Percentiles rank a stretch among this genome's conserved stretches.
phyloP scores from a whole-genome alignment of 2,797 vertebrate species.

The Rallus crepitans region DNA sequence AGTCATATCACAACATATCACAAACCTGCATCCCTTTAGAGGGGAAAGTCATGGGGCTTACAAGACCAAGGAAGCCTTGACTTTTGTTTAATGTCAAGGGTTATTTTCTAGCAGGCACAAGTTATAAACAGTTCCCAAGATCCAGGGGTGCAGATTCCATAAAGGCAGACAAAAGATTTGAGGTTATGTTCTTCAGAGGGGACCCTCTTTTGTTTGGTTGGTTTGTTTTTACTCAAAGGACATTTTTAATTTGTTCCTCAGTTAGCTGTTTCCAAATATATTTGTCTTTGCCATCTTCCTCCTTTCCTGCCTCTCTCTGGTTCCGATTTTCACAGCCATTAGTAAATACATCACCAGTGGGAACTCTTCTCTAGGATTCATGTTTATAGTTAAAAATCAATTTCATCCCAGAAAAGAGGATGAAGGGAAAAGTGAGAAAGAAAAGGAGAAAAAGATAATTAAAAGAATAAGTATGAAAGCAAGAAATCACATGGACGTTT shows the following conservation, averaged over 20 bases:
- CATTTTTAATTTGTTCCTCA: slow-evolving; percentile 65
- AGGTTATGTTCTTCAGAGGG: slow-evolving; percentile 60
- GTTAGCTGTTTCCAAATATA: slow-evolving; percentile 67
- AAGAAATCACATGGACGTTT: not conserved
- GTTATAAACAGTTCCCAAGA: slow-evolving; percentile 55
- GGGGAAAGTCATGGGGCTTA: not conserved
- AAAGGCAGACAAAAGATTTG: slow-evolving; percentile 68
- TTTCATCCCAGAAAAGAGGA: slow-evolving; percentile 1
- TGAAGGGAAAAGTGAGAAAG: not conserved
- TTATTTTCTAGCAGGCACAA: slow-evolving; percentile 47
- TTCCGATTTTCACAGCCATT: slow-evolving; percentile 64
- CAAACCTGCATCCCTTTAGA: not conserved
- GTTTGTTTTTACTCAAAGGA: slow-evolving; percentile 63
- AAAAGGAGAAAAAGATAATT: not conserved
- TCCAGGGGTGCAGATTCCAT: slow-evolving; percentile 56
- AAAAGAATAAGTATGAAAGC: not conserved
- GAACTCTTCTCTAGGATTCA: slow-evolving; percentile 43
- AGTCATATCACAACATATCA: not conserved
- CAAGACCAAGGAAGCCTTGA: not conserved
- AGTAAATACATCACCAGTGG: slow-evolving; percentile 39
- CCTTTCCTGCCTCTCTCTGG: slow-evolving; percentile 46
- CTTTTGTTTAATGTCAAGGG: slow-evolving; percentile 21
- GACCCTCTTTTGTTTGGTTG: slow-evolving; percentile 66
- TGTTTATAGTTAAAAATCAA: slow-evolving; percentile 50
- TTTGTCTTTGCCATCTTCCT: slow-evolving; percentile 62